These are phyloP conservation scores for Ooceraea biroi DNA, from an alignment of 1,140 invertebrate genomes.

Conservation along the genomic window DNA sequence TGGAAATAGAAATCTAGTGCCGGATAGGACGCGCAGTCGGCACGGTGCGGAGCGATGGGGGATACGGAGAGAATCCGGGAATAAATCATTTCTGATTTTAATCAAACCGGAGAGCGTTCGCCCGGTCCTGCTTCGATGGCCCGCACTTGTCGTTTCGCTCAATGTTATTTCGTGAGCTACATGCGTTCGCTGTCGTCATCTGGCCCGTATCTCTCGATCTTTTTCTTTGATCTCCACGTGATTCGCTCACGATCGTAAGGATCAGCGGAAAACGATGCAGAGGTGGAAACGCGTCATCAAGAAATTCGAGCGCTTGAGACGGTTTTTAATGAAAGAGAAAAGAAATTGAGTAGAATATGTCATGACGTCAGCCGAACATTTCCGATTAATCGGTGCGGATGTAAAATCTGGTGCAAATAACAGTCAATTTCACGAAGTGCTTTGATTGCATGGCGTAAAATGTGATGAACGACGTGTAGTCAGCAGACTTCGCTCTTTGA, in stretches of 20 bases:
- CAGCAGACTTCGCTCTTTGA: background rate
- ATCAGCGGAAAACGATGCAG: background rate
- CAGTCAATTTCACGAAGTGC: background rate
- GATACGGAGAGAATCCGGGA: constrained; percentile 36
- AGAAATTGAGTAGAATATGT: background rate
- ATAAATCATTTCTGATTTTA: constrained; percentile 76
- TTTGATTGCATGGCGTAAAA: background rate
- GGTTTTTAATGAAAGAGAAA: constrained; percentile 24
- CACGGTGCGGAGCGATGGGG: background rate
- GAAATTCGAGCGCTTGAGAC: background rate
- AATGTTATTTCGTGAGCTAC: constrained; percentile 50
- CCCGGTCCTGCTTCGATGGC: constrained; percentile 18
- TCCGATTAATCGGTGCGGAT: background rate
- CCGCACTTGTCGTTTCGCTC: constrained; percentile 34
- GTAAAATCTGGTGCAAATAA: background rate
- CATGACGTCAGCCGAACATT: background rate
- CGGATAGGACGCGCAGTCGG: constrained; percentile 34
- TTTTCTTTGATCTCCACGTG: background rate
- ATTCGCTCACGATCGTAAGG: background rate
- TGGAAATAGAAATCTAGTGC: constrained; percentile 54
- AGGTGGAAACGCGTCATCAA: background rate
- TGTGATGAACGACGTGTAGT: background rate
- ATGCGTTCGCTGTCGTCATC: constrained; percentile 54
- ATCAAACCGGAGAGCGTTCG: constrained; percentile 64
- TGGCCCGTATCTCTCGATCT: background rate